Base-by-base conservation (phyloP, 2,888 invertebrate genomes). In the Drosophila pullipes region DNA sequence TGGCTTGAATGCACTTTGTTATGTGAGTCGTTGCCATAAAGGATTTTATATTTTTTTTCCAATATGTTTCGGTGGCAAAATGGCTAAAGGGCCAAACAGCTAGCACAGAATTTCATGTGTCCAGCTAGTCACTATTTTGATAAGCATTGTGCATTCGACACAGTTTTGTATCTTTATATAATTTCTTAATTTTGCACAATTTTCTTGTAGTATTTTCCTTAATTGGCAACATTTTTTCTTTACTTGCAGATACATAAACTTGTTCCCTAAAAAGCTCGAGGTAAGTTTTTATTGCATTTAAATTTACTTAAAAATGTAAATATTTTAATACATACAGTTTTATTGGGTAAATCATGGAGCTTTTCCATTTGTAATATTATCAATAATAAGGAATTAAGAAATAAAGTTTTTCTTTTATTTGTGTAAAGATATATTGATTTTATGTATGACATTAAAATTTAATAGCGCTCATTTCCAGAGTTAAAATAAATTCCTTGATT, bases 1-100 rank as follows among this genome's bases (percentile, higher is more conserved):
- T 74, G 66, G 54, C 68, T 76, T 52, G 69, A 39, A 64, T 69
- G 50, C 73, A 53, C 68, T 74, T 58, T 63, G 60, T 69, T 67
- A 33, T 70, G 37, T 39, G 74, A 63, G 55, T 44, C 52, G 60
- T 53, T 60, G 74, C 57, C 67, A 44, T 60, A 68, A 55, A 67
- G 44, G 64, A 73, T 54, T 78, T 68, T 59, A 49, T 55, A 58
- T 49, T 39, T 47, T 22, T 22, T 22, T 52, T 50, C 44, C 68
- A 62, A 74, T 62, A 67, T 74, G 49, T 57, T 57, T 59, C 25
- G 30, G 11, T 37, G n/a, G 28, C 11, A 13, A n/a, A 28, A 33
- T 11, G 22, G 7, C 28, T 3, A 50, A 28, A 30, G 16, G 5
- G 22, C 3, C 33, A 22, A 35, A 18, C n/a, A n/a, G n/a, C 1